A percentile compares a stretch with the other conserved stretches of the same genome.
Conservation (phyloP, 2,113 vertebrate species). For the Phylloscopus trochilus region DNA sequence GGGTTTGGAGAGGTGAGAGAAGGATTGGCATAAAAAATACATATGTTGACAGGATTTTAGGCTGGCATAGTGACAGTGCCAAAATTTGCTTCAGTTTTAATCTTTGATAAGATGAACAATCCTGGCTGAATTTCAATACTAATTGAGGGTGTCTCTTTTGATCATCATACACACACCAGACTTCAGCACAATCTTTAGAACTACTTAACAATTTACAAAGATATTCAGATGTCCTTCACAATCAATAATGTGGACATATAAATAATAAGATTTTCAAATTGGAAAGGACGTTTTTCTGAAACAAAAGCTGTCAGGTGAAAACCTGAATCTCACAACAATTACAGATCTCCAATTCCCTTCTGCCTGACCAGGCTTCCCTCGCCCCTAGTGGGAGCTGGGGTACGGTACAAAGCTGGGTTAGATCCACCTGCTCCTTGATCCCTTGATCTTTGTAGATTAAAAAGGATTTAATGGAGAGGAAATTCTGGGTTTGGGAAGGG, state of each 20-base stretch:
- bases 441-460: not conserved
- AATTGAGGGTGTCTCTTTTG: constrained; percentile 21
- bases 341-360: not conserved
- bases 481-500: not conserved
- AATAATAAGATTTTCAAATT: not conserved
- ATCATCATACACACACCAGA: not conserved
- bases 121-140: constrained; percentile 28
- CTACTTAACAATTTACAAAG: not conserved
- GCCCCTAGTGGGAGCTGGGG: not conserved
- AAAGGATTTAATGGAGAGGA: not conserved
- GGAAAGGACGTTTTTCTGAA: not conserved
- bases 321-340: not conserved
- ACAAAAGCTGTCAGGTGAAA: not conserved
- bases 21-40: not conserved
- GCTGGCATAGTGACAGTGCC: not conserved
- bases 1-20: not conserved
- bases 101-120: constrained; percentile 3
- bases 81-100: constrained; percentile 31
- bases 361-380: not conserved
- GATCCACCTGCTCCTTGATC: not conserved
- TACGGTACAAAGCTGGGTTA: not conserved
- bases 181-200: not conserved
- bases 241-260: not conserved
- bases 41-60: not conserved
- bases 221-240: not conserved